Percentiles rank a stretch among this genome's conserved stretches.
Conservation (phyloP, 2,888 invertebrate genomes). For the Sinotaia quadrata region DNA sequence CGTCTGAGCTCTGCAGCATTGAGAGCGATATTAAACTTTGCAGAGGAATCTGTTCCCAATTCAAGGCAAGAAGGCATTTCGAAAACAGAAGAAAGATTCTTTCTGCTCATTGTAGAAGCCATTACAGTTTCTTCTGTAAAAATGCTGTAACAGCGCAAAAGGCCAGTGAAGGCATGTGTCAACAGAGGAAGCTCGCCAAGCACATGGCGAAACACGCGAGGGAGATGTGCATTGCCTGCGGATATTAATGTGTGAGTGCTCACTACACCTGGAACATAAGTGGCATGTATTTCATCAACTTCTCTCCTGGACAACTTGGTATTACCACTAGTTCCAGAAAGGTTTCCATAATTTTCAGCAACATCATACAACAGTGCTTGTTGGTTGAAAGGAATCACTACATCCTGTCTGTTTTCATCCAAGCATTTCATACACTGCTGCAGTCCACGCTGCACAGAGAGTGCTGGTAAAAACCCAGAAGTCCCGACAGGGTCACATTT, state of each 20-base stretch:
- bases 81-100: constrained; percentile 1
- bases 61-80: constrained; percentile 43
- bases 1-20: constrained; percentile 45
- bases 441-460: not conserved
- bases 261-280: constrained; percentile 25
- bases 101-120: constrained; percentile 44
- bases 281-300: not conserved
- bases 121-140: constrained; percentile 49
- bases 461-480: not conserved
- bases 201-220: constrained; percentile 43
- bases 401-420: constrained; percentile 48
- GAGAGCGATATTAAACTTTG: constrained; percentile 46
- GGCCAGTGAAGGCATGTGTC: constrained; percentile 43
- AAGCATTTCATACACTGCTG: constrained; percentile 32
- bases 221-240: constrained; percentile 38
- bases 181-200: constrained; percentile 48
- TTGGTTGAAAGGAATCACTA: constrained; percentile 41
- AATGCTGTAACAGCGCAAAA: constrained; percentile 40
- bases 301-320: not conserved
- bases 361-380: constrained; percentile 43
- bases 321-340: not conserved
- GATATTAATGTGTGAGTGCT: constrained; percentile 21
- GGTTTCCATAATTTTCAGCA: constrained; percentile 25
- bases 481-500: constrained; percentile 18
- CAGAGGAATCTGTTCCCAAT: constrained; percentile 42